Conservation (phyloP, 2,888 invertebrate species). For the Drosophila longiperda region DNA sequence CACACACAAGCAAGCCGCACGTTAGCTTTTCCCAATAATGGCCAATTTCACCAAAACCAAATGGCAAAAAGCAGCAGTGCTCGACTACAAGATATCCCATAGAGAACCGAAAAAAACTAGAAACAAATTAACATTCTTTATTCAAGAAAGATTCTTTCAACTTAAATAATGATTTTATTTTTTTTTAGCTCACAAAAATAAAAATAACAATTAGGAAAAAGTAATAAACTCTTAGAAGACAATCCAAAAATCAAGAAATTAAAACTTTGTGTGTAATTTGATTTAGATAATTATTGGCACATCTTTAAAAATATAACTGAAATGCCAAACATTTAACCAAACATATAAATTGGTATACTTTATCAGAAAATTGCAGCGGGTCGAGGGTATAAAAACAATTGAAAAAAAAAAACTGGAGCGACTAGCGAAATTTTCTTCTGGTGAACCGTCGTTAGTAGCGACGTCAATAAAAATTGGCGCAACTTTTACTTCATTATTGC, state of each 20-base stretch:
- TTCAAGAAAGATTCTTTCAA: neutral
- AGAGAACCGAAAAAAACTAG: neutral
- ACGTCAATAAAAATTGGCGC: constrained; percentile 23
- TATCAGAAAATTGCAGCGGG: neutral
- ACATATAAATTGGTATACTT: neutral
- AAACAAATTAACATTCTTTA: neutral
- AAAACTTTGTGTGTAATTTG: neutral
- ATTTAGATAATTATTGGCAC: neutral
- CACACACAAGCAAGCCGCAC: neutral
- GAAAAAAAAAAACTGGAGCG: constrained; percentile 23
- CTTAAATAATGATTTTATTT: neutral
- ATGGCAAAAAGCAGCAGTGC: neutral
- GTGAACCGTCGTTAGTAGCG: constrained; percentile 15
- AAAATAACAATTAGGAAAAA: neutral
- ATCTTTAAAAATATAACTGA: neutral
- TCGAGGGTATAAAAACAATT: neutral
- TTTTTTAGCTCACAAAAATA: too few relatives aligned
- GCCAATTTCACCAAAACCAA: neutral
- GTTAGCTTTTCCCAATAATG: constrained; percentile 5
- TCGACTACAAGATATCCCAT: neutral
- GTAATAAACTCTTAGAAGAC: neutral
- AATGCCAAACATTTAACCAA: neutral
- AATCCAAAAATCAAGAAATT: neutral
- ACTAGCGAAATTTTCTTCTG: constrained; percentile 15
- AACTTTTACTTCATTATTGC: constrained; percentile 34